Percentiles rank a stretch among this genome's conserved stretches.
Evolutionary conservation across 2,888 invertebrate genomes (phyloP).

Genomic region (Rhynchonema sp.): DNA sequence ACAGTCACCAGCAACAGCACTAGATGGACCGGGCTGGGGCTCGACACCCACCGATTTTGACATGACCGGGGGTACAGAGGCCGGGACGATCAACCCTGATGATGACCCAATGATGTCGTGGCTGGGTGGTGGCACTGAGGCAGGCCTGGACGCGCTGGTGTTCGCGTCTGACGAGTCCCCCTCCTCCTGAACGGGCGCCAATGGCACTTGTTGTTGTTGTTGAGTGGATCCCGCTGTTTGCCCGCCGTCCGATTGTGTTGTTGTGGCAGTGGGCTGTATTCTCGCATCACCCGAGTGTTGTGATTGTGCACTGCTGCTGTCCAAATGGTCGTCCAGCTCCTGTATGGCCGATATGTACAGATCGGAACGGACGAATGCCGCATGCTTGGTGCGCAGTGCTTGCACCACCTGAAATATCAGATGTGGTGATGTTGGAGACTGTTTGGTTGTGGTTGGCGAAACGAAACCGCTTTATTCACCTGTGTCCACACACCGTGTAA

Average conservation of each 20-base stretch:
- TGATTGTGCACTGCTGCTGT: no score
- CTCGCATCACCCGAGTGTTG: no score
- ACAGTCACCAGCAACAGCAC: background rate
- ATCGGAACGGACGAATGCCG: background rate
- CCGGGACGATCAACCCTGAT: background rate
- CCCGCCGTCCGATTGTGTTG: background rate
- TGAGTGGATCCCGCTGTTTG: background rate
- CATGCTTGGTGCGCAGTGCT: background rate
- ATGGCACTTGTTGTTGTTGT: background rate
- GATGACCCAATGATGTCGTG: no score
- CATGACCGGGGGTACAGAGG: background rate
- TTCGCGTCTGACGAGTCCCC: background rate
- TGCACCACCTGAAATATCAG: no score
- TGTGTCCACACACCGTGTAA: no score
- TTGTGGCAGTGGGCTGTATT: background rate
- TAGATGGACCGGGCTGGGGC: no score
- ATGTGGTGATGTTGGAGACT: no score
- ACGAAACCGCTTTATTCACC: no score
- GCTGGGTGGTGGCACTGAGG: no score
- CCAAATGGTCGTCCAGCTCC: no score
- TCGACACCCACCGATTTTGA: background rate
- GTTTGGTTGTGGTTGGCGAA: no score
- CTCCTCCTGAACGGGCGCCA: background rate
- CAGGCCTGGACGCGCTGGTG: background rate
- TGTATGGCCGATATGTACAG: background rate